A percentile compares a stretch with the other conserved stretches of the same genome.
These are phyloP conservation scores for Ditylenchus weischeri DNA, from an alignment of 2,888 invertebrate species.

Conservation along the genomic window DNA sequence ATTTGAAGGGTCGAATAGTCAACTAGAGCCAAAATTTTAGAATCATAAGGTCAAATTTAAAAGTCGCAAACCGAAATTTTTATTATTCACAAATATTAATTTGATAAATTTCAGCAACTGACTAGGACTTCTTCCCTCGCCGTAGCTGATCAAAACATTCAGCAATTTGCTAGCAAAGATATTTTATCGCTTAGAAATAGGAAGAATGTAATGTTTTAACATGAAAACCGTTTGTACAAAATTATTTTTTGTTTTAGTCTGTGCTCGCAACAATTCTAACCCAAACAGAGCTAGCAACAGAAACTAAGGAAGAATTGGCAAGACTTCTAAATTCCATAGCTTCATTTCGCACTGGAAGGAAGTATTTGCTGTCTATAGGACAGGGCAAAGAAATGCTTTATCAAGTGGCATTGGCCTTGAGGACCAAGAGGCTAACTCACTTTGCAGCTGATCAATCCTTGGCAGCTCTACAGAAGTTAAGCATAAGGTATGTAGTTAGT, in stretches of 20 bases:
- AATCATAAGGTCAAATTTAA: not conserved
- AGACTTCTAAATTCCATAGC: slow-evolving; percentile 36
- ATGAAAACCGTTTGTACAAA: not conserved
- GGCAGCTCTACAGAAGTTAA: slow-evolving; percentile 42
- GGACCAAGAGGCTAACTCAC: slow-evolving; percentile 33
- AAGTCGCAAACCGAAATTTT: not conserved
- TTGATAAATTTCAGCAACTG: slow-evolving; percentile 32
- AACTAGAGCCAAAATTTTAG: too few species aligned
- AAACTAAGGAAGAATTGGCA: slow-evolving; percentile 38
- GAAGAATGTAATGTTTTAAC: slow-evolving; percentile 35
- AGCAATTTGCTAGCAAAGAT: slow-evolving; percentile 36
- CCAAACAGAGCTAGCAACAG: slow-evolving; percentile 28
- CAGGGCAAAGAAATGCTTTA: slow-evolving; percentile 36
- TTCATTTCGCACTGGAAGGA: slow-evolving; percentile 40
- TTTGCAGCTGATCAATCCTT: slow-evolving; percentile 39
- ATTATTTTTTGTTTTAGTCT: slow-evolving; percentile 27
- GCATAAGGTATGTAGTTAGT: slow-evolving; percentile 27
- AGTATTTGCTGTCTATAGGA: slow-evolving; percentile 38
- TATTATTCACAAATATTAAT: not conserved
- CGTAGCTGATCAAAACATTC: slow-evolving; percentile 23
- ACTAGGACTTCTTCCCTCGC: slow-evolving; percentile 27
- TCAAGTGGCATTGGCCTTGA: slow-evolving; percentile 33
- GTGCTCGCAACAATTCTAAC: slow-evolving; percentile 35
- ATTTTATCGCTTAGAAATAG: slow-evolving; percentile 38
- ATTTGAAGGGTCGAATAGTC: too few species aligned